These are phyloP conservation scores for Metalampra italica DNA, from an alignment of 2,888 invertebrate genomes.

Conservation along the genomic window DNA sequence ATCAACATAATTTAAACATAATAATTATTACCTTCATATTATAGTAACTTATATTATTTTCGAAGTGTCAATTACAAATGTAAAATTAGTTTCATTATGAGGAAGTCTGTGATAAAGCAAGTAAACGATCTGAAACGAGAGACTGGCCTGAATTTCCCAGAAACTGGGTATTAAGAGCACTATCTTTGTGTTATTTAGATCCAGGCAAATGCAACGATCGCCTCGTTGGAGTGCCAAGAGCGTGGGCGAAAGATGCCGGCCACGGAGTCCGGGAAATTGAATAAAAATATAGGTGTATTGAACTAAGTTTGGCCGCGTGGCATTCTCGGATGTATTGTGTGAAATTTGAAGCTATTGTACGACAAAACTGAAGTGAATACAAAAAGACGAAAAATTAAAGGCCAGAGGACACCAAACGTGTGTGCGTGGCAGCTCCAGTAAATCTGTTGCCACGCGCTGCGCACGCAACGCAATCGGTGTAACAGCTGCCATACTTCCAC, in stretches of 20 bases:
- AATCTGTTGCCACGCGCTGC: no score
- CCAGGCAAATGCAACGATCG: conserved; percentile 59
- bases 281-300: conserved; percentile 21
- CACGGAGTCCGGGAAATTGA: conserved; percentile 37
- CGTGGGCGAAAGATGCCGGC: conserved; percentile 54
- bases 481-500: no score
- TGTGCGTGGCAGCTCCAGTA: no score
- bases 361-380: conserved; percentile 10
- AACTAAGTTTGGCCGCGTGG: conserved; percentile 12
- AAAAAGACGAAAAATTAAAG: background rate
- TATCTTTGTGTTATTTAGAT: conserved; percentile 68
- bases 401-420: no score
- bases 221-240: conserved; percentile 62
- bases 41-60: no score
- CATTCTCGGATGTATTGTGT: conserved; percentile 11
- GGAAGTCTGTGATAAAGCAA: background rate
- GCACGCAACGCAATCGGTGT: no score
- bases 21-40: no score
- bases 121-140: conserved; percentile 7
- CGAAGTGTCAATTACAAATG: no score
- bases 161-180: conserved; percentile 66
- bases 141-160: conserved; percentile 45
- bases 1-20: no score
- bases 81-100: no score
- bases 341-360: conserved; percentile 7